phyloP scores from a whole-genome alignment of 2,113 vertebrate genomes.

The Thomomys bottae region DNA sequence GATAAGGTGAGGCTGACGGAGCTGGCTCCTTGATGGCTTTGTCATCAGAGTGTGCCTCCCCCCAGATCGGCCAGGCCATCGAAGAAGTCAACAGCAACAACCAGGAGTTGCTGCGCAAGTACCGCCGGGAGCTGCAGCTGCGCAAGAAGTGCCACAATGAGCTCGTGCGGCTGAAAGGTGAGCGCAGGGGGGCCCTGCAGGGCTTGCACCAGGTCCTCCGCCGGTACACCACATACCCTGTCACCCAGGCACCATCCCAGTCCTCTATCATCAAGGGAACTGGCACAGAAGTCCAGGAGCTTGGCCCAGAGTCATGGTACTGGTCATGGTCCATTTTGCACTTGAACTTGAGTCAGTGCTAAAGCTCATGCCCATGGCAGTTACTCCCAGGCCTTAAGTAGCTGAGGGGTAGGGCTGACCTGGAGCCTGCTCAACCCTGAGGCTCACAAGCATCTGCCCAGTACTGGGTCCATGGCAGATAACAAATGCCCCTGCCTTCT shows the following conservation, averaged over 20 bases:
- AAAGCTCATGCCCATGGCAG: not conserved
- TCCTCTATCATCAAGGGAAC: not conserved
- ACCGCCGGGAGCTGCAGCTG: conserved; percentile 96
- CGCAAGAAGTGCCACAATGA: conserved; percentile 98
- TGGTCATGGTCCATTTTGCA: not conserved
- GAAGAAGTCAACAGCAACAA: conserved; percentile 92
- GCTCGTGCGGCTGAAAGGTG: conserved; percentile 95
- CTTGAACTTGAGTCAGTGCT: not conserved
- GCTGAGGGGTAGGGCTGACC: not conserved
- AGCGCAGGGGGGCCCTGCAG: rapidly evolving
- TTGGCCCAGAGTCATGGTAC: not conserved
- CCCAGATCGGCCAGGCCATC: conserved; percentile 94
- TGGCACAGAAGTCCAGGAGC: not conserved
- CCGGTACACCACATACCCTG: not conserved
- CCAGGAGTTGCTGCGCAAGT: conserved; percentile 94
- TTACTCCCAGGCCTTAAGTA: not conserved
- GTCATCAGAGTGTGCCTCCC: rapidly evolving
- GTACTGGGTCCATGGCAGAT: not conserved
- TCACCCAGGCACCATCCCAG: rapidly evolving
- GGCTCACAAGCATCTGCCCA: not conserved
- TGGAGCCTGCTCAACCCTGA: not conserved
- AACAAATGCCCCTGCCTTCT: not conserved
- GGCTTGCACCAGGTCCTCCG: rapidly evolving
- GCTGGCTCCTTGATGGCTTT: rapidly evolving
- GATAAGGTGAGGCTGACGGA: not conserved